Evolutionary conservation across 2,797 vertebrate genomes (phyloP), one percentile per base, ranked within the genome.

Genomic region (Pogonophryne albipinna): DNA sequence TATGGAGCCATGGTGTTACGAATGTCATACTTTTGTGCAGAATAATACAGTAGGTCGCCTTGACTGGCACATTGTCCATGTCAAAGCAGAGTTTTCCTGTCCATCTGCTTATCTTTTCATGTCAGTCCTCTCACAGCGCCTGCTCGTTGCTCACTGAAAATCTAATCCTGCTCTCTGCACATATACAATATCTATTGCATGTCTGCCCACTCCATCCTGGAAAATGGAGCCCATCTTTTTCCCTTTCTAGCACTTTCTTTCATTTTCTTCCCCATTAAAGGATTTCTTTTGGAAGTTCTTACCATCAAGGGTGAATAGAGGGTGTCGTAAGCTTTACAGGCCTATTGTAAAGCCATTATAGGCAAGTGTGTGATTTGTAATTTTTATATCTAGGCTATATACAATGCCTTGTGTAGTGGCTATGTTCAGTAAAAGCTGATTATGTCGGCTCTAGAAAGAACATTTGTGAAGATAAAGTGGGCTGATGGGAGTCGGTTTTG

Each of bases 141-240:
- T 64, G 19, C 11, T 56, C 50, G 70, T 71, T 31, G 47, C 68
- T 64, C 12, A 31, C 14, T 58, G 45, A 12, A 58, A 70, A 79
- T 71, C 10, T 52, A 76, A 76, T 80, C 69, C 67, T 52, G 31
- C 14, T 66, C 58, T 73, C 55, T 45, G 17, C 51, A 57, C 72
- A 68, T 38, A 20, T 51, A 23, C 17, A 31, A 44, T 16, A 65
- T 63, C 50, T 47, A n/a, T 42, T 73, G 9, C 16, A 60, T 45
- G 47, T 60, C 68, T 41, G 51, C 64, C 47, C 53, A 61, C 47
- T 2, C 38, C 9, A 17, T 41, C 38, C 47, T 65, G 56, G 4
- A 75, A 42, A 34, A 23, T 12, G 15, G 8, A 49, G 10, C 17
- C n/a, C 15, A 50, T 60, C 6, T 19, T 45, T 16, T n/a, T 12